Base-by-base conservation (phyloP, 2,888 invertebrate genomes). In the Apotomis betuletana region DNA sequence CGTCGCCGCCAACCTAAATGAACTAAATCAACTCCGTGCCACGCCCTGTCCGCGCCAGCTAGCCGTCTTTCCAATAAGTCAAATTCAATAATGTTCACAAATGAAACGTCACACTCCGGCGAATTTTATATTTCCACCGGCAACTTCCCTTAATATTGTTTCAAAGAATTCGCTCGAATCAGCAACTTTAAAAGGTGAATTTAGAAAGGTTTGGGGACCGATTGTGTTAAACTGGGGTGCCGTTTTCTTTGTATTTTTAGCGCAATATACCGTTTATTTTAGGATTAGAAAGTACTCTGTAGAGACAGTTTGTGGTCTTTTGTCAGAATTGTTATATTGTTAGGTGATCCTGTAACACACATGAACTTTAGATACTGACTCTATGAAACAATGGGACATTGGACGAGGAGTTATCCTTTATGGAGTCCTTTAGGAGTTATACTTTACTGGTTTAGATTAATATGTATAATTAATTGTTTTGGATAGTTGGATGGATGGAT, bases 81-180 rank as follows among this genome's bases (percentile, higher is more conserved):
- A 89, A 88, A 91, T 90, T 90, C 90, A 90, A 90, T 91, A 91
- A 89, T 86, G 86, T 83, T 82, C 83, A 82, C 88, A 88, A 90
- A 90, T 86, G 87, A 89, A 90, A 89, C 84, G 87, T 83, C 85
- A 82, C 84, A 81, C 77, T 75, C 70, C 75, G 67, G 54, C 46
- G 44, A 82, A 81, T 85, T 87, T 85, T 84, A 85, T 86, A 87
- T 85, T 86, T 85, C 83, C 75, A 74, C 60, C 63, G 71, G 60
- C 68, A 69, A 76, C 77, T 74, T 74, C 73, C 70, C 67, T 68
- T 55, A 74, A 77, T 70, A 70, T 70, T 70, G 69, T 70, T 70
- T 63, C 63, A 70, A 70, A 64, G 63, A 64, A 70, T 70, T 70
- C 51, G n/a, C 52, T 4, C 62, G 55, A 62, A 57, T 62, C 69